A percentile compares a stretch with the other conserved stretches of the same genome.
These are phyloP conservation scores for Paratrypauchen microcephalus DNA, from an alignment of 2,797 vertebrate species.

Conservation along the genomic window DNA sequence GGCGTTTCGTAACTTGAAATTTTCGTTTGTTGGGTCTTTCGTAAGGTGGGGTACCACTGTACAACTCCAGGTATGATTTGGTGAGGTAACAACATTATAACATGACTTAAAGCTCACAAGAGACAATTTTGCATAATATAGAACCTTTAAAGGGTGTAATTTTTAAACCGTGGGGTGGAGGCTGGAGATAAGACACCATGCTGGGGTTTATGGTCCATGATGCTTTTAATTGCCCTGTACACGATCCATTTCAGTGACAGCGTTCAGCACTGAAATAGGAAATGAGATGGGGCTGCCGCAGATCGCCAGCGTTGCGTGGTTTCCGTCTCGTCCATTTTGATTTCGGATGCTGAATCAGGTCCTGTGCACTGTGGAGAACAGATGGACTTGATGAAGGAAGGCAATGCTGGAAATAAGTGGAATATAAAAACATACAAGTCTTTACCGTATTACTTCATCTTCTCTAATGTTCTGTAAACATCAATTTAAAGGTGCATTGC, in stretches of 20 bases:
- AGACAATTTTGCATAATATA: no score
- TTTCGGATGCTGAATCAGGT: constrained; percentile 10
- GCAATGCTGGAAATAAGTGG: background rate
- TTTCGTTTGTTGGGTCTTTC: no score
- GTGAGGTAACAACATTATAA: no score
- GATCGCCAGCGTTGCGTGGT: constrained; percentile 19
- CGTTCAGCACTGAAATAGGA: constrained; percentile 14
- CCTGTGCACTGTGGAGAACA: background rate
- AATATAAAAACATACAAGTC: background rate
- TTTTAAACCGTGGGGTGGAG: constrained; percentile 29
- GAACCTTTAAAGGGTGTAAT: constrained; percentile 15
- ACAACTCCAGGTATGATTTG: no score
- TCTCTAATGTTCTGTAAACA: background rate
- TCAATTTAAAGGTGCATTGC: no score
- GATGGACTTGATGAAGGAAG: background rate
- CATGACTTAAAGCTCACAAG: no score
- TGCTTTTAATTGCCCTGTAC: constrained; percentile 29
- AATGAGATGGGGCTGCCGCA: constrained; percentile 31
- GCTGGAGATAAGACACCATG: constrained; percentile 26
- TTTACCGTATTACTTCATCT: background rate
- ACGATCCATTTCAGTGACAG: constrained; percentile 31
- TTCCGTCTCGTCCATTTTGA: constrained; percentile 18
- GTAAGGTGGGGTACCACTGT: no score
- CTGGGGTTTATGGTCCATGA: constrained; percentile 36
- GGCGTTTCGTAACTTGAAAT: no score